Evolutionary conservation across 1,140 invertebrate genomes (phyloP), one percentile per base, ranked within the genome.

Genomic region (Arion vulgaris): DNA sequence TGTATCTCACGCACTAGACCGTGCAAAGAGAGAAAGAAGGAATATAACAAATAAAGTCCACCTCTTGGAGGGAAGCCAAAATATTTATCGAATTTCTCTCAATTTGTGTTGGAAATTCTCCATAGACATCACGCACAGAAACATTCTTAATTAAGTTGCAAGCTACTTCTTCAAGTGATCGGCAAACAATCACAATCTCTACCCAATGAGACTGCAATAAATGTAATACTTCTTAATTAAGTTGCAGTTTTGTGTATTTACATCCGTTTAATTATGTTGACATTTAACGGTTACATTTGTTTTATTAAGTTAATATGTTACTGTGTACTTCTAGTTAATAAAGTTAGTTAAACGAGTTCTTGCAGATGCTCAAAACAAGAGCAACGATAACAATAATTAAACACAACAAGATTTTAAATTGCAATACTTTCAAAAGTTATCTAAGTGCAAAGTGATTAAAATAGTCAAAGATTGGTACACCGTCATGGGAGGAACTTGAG

Each of bases 11-110:
- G 32, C n/a, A 32, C 68, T 13, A 71, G n/a, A 39, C 68, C 32
- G 15, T 71, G 38, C 34, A 23, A 34, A 71, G 5, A 39, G 32
- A 4, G 38, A 23, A 71, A n/a, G n/a, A 4, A 73, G 38, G 41
- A 73, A 1, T n/a, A 73, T 23, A 45, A 41, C 23, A 73, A 73
- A 73, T 41, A 38, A 39, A 28, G 32, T n/a, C 36, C 36, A 73
- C 26, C 32, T 38, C 13, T 11, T 11, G 38, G 36, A 53, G 49
- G 49, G 74, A 76, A 76, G 74, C 74, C 49, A 49, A 49, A 39
- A 36, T 36, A 53, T n/a, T 53, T 36, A 76, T 76, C 36, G 28
- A 73, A 41, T 73, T 73, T 73, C 71, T 34, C 51, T 57, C 19
- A 7, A 57, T 23, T 9, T 57, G 51, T 26, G 9, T 26, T 15